Evolutionary conservation across 2,888 invertebrate genomes (phyloP).

Genomic region (Cheilosia vulpina): DNA sequence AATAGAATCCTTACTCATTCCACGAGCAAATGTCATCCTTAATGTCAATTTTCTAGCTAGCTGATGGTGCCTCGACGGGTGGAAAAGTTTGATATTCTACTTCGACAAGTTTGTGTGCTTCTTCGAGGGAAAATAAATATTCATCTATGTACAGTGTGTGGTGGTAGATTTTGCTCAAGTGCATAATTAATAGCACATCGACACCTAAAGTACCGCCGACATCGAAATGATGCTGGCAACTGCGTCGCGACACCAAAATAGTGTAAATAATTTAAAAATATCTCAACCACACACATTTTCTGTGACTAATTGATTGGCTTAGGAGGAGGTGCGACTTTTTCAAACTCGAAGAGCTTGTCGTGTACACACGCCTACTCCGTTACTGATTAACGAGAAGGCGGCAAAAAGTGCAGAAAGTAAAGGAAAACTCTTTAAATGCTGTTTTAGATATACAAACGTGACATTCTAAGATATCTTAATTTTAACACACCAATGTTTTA

Average conservation of each 20-base stretch:
- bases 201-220: slow-evolving; percentile 31
- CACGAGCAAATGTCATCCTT: slow-evolving; percentile 54
- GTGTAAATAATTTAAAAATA: slow-evolving; percentile 38
- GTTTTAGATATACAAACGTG: not conserved
- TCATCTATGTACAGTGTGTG: slow-evolving; percentile 1
- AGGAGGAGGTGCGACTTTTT: slow-evolving; percentile 31
- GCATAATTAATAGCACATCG: slow-evolving; percentile 44
- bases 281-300: slow-evolving; percentile 8
- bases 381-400: slow-evolving; percentile 26
- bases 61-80: slow-evolving; percentile 14
- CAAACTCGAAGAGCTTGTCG: slow-evolving; percentile 10
- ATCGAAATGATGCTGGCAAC: slow-evolving; percentile 14
- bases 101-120: slow-evolving; percentile 1
- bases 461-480: too few relatives aligned
- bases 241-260: not conserved
- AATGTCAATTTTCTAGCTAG: slow-evolving; percentile 37
- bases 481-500: too few relatives aligned
- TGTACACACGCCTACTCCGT: slow-evolving; percentile 26
- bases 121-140: slow-evolving; percentile 28
- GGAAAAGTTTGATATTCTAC: slow-evolving; percentile 19
- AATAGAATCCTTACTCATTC: slow-evolving; percentile 59
- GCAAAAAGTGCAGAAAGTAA: not conserved
- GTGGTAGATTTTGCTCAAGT: slow-evolving; percentile 16
- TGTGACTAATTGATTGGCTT: slow-evolving; percentile 53
- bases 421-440: not conserved